Evolutionary conservation across 2,113 vertebrate genomes (phyloP).

Genomic region (Tragelaphus buxtoni): DNA sequence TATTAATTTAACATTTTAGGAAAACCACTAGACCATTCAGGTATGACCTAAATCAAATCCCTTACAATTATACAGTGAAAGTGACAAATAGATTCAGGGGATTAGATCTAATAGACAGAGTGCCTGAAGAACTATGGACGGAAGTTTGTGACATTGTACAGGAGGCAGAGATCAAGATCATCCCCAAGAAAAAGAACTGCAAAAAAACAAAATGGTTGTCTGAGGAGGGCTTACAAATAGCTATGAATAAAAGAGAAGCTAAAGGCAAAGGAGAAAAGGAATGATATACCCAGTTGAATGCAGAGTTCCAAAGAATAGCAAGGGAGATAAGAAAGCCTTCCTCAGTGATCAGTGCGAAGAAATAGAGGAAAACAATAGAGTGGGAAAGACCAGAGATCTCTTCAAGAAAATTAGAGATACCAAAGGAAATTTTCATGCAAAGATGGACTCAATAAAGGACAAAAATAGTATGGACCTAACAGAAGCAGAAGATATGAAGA

Average conservation of each 20-base stretch:
- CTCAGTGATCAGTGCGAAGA: background rate
- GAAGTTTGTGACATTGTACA: background rate
- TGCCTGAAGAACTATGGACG: background rate
- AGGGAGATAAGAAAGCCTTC: background rate
- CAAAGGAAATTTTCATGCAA: background rate
- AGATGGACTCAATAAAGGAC: background rate
- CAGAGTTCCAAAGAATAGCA: background rate
- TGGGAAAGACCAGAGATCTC: background rate
- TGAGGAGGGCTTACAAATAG: background rate
- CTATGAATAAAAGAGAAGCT: background rate
- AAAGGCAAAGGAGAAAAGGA: background rate
- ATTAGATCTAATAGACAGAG: background rate
- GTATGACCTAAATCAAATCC: background rate
- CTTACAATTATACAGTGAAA: background rate
- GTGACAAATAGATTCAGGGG: background rate
- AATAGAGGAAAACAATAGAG: background rate
- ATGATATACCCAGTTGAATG: background rate
- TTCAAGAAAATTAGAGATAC: background rate
- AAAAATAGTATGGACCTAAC: background rate
- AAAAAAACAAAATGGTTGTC: background rate
- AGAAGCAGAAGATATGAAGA: background rate
- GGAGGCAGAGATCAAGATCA: background rate
- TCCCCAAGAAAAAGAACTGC: background rate
- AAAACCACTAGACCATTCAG: background rate
- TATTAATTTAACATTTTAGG: background rate